Conservation (phyloP, 2,113 vertebrate species). For the Ibidorhyncha struthersii region DNA sequence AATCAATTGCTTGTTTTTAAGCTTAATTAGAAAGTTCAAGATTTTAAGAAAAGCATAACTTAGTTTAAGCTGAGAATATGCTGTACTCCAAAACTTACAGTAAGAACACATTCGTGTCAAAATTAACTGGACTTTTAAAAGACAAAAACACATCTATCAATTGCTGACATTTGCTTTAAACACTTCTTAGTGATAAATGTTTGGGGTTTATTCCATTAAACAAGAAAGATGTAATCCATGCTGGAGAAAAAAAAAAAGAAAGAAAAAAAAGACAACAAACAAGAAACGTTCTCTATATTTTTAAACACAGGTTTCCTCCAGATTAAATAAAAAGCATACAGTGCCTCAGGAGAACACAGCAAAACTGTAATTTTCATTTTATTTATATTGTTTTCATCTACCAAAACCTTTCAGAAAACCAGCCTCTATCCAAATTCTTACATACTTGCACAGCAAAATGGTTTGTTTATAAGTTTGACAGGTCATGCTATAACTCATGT, state of each 20-base stretch:
- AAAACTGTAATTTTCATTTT: not conserved
- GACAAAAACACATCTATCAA: not conserved
- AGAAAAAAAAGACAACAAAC: not conserved
- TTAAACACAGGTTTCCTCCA: not conserved
- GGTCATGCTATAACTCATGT: not conserved
- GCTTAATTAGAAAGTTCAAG: not conserved
- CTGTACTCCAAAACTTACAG: not conserved
- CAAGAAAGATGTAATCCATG: not conserved
- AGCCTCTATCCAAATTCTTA: not conserved
- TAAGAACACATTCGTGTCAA: not conserved
- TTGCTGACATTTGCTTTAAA: not conserved
- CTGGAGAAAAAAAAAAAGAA: not conserved
- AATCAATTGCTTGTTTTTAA: not conserved
- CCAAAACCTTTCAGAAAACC: not conserved
- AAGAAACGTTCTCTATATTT: not conserved
- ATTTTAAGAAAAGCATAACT: not conserved
- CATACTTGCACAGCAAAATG: not conserved
- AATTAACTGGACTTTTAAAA: not conserved
- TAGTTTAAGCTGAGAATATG: not conserved
- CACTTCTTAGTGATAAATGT: not conserved
- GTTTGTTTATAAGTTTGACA: not conserved
- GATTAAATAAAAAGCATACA: not conserved
- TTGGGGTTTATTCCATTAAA: not conserved
- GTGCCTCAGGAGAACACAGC: not conserved
- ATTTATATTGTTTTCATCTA: not conserved